A percentile compares a stretch with the other conserved stretches of the same genome.
Evolutionary conservation across 2,888 invertebrate species (phyloP).

Genomic region (Lasioglossum zephyrum): DNA sequence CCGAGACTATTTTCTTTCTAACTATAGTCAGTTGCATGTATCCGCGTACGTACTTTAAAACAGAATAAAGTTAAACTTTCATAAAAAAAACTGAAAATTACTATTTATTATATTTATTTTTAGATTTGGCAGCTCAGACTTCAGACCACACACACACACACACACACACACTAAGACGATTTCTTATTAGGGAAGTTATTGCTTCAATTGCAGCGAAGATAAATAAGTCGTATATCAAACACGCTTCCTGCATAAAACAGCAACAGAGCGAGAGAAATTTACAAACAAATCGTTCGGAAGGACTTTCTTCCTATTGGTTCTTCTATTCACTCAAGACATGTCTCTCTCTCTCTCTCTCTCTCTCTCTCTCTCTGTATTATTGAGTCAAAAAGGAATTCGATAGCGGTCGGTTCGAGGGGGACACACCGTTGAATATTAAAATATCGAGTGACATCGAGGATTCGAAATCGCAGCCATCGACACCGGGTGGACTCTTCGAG

Average conservation of each 20-base stretch:
- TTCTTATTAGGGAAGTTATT: too few relatives aligned
- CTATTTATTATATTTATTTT: too few relatives aligned
- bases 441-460: slow-evolving; percentile 38
- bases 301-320: background rate
- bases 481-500: slow-evolving; percentile 17
- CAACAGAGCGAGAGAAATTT: background rate
- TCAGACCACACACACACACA: too few relatives aligned
- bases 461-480: slow-evolving; percentile 40
- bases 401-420: background rate
- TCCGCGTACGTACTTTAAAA: too few relatives aligned
- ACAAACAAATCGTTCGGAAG: background rate
- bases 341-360: too few relatives aligned
- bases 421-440: slow-evolving; percentile 43
- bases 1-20: too few relatives aligned
- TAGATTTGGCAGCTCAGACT: too few relatives aligned
- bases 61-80: too few relatives aligned
- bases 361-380: background rate
- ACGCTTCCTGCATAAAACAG: background rate
- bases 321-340: background rate
- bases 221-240: background rate
- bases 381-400: slow-evolving; percentile 10
- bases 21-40: too few relatives aligned
- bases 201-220: too few relatives aligned
- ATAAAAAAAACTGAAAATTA: too few relatives aligned
- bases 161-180: too few relatives aligned